phyloP scores from a whole-genome alignment of 2,797 vertebrate genomes.

The Alcedo atthis region DNA sequence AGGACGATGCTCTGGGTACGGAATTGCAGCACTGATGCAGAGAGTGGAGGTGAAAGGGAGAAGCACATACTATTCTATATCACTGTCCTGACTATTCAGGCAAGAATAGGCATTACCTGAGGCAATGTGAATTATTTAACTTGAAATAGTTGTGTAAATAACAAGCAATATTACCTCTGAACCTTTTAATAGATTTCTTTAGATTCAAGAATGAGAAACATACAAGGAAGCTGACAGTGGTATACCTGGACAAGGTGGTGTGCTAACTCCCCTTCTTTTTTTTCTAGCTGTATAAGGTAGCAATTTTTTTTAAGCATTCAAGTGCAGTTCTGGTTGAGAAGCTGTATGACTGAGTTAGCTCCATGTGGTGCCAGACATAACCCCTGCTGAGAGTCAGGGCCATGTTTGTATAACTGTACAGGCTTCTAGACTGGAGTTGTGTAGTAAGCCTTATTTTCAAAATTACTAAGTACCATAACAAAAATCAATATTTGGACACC shows the following conservation, averaged over 20 bases:
- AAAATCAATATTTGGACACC: constrained; percentile 9
- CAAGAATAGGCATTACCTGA: not conserved
- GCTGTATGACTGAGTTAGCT: not conserved
- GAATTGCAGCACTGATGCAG: constrained; percentile 27
- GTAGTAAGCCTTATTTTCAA: not conserved
- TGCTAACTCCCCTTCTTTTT: not conserved
- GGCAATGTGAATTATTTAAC: constrained; percentile 12
- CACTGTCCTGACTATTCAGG: constrained; percentile 3
- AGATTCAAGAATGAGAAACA: not conserved
- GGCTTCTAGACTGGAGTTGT: not conserved
- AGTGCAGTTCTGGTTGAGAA: not conserved
- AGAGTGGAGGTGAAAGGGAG: constrained; percentile 23
- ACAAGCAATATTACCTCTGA: not conserved
- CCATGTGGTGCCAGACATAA: not conserved
- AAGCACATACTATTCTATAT: not conserved
- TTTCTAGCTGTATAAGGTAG: not conserved
- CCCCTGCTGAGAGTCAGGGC: not conserved
- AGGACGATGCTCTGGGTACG: not conserved
- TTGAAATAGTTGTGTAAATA: not conserved
- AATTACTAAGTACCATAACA: not conserved
- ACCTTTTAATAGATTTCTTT: not conserved
- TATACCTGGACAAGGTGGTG: not conserved
- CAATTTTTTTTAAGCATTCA: not conserved
- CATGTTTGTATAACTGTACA: not conserved
- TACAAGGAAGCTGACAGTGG: not conserved